phyloP scores from a whole-genome alignment of 2,888 invertebrate species.

The Lagria hirta region DNA sequence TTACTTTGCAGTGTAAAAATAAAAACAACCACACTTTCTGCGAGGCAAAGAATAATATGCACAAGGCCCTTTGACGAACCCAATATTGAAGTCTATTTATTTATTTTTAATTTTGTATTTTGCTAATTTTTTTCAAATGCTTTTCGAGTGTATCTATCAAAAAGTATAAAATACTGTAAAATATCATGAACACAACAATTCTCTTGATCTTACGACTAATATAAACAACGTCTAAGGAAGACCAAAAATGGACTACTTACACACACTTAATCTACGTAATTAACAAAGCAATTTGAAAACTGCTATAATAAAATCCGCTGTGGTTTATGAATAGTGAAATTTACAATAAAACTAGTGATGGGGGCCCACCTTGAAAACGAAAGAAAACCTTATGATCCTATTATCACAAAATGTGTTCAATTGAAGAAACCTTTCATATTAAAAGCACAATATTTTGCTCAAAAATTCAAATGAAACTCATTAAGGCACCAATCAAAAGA shows the following conservation, averaged over 20 bases:
- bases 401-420: slow-evolving; percentile 24
- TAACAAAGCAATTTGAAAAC: slow-evolving; percentile 14
- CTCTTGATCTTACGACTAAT: slow-evolving; percentile 51
- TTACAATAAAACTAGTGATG: slow-evolving; percentile 2
- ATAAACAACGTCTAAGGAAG: slow-evolving; percentile 26
- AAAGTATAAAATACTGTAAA: slow-evolving; percentile 57
- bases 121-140: slow-evolving; percentile 42
- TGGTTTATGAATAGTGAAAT: slow-evolving; percentile 2
- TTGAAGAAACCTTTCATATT: too few relatives aligned
- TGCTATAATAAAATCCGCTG: slow-evolving; percentile 12
- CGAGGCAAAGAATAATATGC: slow-evolving; percentile 17
- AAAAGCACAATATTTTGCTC: too few relatives aligned
- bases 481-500: too few relatives aligned
- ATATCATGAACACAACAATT: slow-evolving; percentile 56
- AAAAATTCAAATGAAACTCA: too few relatives aligned
- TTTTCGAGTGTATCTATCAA: slow-evolving; percentile 47
- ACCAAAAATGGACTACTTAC: slow-evolving; percentile 19
- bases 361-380: slow-evolving; percentile 8
- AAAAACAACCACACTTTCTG: slow-evolving; percentile 6
- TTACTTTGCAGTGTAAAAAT: too few relatives aligned
- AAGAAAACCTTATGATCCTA: slow-evolving; percentile 17
- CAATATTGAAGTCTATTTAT: slow-evolving; percentile 29
- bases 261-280: slow-evolving; percentile 8
- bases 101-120: slow-evolving; percentile 41
- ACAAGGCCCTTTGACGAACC: slow-evolving; percentile 28